Evolutionary conservation across 2,888 invertebrate species (phyloP).

Genomic region (Conomelus anceps): DNA sequence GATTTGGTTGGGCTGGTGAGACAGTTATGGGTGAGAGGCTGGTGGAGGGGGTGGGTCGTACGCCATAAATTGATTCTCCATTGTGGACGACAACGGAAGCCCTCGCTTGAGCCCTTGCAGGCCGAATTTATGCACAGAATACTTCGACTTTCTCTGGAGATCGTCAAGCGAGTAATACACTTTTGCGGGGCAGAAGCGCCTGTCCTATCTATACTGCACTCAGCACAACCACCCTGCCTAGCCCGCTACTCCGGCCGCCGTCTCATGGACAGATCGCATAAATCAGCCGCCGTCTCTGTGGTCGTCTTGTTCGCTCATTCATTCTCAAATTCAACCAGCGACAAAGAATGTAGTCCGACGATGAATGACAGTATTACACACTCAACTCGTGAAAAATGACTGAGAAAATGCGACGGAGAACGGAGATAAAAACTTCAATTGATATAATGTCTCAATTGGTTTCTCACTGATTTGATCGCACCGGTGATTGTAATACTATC

Average conservation of each 20-base stretch:
- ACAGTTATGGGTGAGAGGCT: neutral
- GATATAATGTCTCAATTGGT: too few relatives aligned
- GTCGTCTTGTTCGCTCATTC: neutral
- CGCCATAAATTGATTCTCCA: conserved; percentile 12
- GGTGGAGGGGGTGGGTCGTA: neutral
- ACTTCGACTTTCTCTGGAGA: neutral
- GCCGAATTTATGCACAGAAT: neutral
- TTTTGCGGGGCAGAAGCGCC: neutral
- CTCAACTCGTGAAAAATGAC: neutral
- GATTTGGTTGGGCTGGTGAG: neutral
- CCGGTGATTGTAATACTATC: too few relatives aligned
- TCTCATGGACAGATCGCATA: neutral
- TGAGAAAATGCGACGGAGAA: neutral
- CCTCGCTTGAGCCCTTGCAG: neutral
- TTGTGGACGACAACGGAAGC: conserved; percentile 5
- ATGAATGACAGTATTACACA: neutral
- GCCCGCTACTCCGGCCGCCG: too few relatives aligned
- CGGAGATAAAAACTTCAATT: neutral
- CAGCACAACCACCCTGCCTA: too few relatives aligned
- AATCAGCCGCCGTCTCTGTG: neutral
- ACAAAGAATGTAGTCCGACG: neutral
- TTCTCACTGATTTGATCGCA: too few relatives aligned
- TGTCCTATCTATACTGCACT: neutral
- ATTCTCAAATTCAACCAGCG: neutral
- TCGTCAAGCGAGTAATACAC: neutral